Base-by-base conservation (phyloP, 2,888 invertebrate genomes). In the Parnassius orleans region DNA sequence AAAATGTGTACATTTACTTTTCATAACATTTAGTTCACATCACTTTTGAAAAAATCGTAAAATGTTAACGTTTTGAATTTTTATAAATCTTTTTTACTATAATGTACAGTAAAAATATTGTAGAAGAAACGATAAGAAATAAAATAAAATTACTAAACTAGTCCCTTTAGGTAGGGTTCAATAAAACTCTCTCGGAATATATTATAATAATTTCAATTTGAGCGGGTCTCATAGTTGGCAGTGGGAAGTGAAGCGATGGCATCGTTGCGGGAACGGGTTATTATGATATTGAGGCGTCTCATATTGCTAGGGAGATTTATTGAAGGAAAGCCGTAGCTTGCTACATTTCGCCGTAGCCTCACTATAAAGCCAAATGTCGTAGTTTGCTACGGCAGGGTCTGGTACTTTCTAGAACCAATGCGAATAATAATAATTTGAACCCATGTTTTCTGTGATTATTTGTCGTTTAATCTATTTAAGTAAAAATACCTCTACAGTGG, bases 301-400 rank as follows among this genome's bases (percentile, higher is more conserved):
- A 88, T 89, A 88, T 87, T 87, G 84, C 85, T 72, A 67, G 69
- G 63, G 75, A 84, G 86, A 89, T 89, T 88, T 88, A 89, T 87
- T 80, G 78, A 79, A 73, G 78, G 77, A 65, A 75, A 72, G 63
- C 58, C 58, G 62, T 59, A 59, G 52, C 52, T 51, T 42, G 47
- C 57, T 63, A 63, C 56, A 55, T 42, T 42, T 48, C 55, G 52
- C 42, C 47, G 52, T 59, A 51, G 51, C 54, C 44, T 43, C n/a
- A 15, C 44, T 51, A 44, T 46, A 52, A 59, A 59, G 54, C 59
- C 46, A 51, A 59, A 58, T 55, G 59, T 59, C 61, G 52, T 41
- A 47, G 50, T 56, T 61, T 46, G 46, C 54, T 51, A 51, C 50
- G 51, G 24, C 53, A 51, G 41, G 15, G 51, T 43, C 50, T 54